Evolutionary conservation across 2,113 vertebrate genomes (phyloP), one percentile per base, ranked within the genome.

Genomic region (Sinocyclocheilus maitianheensis): DNA sequence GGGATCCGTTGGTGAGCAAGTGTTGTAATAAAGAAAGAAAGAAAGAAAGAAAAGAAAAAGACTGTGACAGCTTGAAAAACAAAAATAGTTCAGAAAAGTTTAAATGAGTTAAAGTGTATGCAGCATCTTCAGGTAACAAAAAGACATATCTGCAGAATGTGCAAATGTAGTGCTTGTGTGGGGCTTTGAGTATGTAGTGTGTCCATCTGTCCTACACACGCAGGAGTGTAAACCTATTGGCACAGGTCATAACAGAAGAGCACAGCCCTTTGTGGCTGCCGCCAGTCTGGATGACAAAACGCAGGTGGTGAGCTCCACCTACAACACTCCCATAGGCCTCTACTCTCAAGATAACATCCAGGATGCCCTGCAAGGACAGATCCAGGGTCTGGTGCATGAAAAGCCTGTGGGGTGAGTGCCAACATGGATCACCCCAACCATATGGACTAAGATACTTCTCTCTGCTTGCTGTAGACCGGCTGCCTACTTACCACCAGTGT

Each of bases 241-340:
- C 90, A 89, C 94, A 40, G 95, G 91, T 86, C 97, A 99, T 94
- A 99, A 99, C 94, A 95, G 98, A 90, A 97, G 90, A 94, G 97
- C 98, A 92, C 97, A 97, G 94, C 98, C 98, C 85, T 99, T 99
- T 93, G 93, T 98, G 90, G 97, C 98, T 81, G 98, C 97, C 80
- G 97, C 97, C 88, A 99, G 96, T 94, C 95, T 99, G 93, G 97
- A 98, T 90, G 97, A 98, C 94, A 97, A 95, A 92, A 97, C 95
- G 83, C 97, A 99, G 96, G 97, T 99, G 96, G 97, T 99, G 94
- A 99, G 98, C 75, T 93, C 97, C 30, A 93, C 97, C 94, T 99
- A 99, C 97, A 99, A 99, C 93, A 97, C 97, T 53, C 98, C 98
- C 71, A 99, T 99, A 92, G 98, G 98, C 92, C 97, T 99, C 83